Base-by-base conservation (phyloP, 2,797 vertebrate genomes). In the Melanotaenia trifasciata region DNA sequence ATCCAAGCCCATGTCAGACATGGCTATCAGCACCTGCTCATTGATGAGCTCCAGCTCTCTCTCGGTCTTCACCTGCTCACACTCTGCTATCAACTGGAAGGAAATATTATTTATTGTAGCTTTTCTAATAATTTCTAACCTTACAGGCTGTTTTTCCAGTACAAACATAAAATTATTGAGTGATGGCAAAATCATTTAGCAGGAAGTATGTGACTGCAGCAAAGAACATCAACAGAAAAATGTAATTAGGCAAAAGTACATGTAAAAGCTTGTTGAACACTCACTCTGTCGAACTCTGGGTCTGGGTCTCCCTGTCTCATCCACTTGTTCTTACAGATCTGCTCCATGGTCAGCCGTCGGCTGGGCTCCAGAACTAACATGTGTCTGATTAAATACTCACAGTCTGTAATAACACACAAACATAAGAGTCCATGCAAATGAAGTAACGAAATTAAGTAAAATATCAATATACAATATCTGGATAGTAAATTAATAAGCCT, bases 281-380 rank as follows among this genome's bases (percentile, higher is more conserved):
- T 96, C 84, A 99, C 98, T 94, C 96, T 92, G 68, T 99, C 98
- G 5, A 99, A 99, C 62, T 97, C 97, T 0, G 97, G 95, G 14
- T 99, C 98, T 0, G 95, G 94, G 74, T 99, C 98, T 68, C 97
- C 98, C 1, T 95, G 95, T 85, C 96, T 97, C 97, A 99, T 99
- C 98, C 98, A 99, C 93, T 99, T 99, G 95, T 99, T 98, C 80
- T 96, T 98, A 92, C 97, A 98, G 92, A 99, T 99, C 94, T 99
- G 98, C 90, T 99, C 98, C 98, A 99, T 98, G 13, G 96, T 96
- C 67, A 99, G 94, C 70, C 98, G 95, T 86, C 95, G 96, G 85
- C 95, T 98, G 0, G 98, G 98, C 84, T 99, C 98, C 93, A 99
- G 84, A 56, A 99, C 95, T 88, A 99, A 90, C 98, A 99, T 99